These are phyloP conservation scores for Tautogolabrus adspersus DNA, from an alignment of 2,113 vertebrate species.

Conservation along the genomic window DNA sequence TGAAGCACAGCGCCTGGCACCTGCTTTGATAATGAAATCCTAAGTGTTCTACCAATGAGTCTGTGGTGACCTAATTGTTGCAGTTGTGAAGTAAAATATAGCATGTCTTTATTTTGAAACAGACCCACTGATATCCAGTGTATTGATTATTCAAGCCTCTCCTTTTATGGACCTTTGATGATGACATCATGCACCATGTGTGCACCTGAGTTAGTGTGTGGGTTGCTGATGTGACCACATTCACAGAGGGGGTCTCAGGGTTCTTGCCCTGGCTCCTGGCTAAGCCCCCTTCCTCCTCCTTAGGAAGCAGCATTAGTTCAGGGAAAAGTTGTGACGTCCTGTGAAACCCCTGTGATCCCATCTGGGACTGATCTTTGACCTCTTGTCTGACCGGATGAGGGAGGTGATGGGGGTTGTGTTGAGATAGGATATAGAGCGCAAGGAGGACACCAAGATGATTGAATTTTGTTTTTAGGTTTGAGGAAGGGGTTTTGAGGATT, in stretches of 20 bases:
- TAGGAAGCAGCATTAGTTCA: constrained; percentile 66
- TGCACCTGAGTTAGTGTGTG: constrained; percentile 9
- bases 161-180: too few relatives aligned
- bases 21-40: too few relatives aligned
- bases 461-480: constrained; percentile 73
- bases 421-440: constrained; percentile 51
- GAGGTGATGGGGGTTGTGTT: constrained; percentile 2
- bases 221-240: constrained; percentile 29
- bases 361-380: constrained; percentile 68
- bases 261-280: constrained; percentile 33
- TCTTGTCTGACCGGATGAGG: constrained; percentile 36
- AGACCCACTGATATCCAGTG: too few relatives aligned
- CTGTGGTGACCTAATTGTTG: too few relatives aligned
- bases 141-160: too few relatives aligned
- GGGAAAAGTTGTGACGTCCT: constrained; percentile 61
- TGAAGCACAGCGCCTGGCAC: too few relatives aligned
- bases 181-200: background rate
- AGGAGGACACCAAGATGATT: constrained; percentile 70
- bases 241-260: constrained; percentile 57
- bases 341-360: constrained; percentile 61
- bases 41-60: too few relatives aligned
- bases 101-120: too few relatives aligned
- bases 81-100: too few relatives aligned
- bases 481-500: constrained; percentile 81
- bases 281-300: constrained; percentile 28